Conservation (phyloP, 2,113 vertebrate species). For the Okapia johnstoni region DNA sequence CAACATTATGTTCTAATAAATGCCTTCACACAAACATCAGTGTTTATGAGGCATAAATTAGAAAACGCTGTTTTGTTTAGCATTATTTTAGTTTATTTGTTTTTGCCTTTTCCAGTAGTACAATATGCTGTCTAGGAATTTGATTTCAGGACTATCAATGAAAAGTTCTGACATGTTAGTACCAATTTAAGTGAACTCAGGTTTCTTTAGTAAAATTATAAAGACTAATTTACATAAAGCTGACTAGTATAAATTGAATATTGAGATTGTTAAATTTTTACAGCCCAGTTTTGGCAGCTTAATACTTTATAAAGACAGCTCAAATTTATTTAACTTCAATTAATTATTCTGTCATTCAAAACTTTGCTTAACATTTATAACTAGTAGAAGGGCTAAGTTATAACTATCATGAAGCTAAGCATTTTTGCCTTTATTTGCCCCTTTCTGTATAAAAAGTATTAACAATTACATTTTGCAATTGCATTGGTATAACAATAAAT, state of each 20-base stretch:
- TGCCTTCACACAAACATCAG: background rate
- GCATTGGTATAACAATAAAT: background rate
- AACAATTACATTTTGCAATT: background rate
- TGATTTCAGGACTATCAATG: background rate
- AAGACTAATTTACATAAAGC: conserved; percentile 30
- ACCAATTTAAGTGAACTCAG: background rate
- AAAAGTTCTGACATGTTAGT: background rate
- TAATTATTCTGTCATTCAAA: conserved; percentile 33
- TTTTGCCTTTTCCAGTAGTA: background rate
- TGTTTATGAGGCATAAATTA: conserved; percentile 39
- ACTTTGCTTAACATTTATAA: conserved; percentile 11
- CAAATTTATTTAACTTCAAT: conserved; percentile 40
- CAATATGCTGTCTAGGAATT: background rate
- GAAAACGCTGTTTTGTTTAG: conserved; percentile 12
- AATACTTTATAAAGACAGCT: background rate
- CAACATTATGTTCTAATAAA: conserved; percentile 50
- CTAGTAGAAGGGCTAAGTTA: background rate
- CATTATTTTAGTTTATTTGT: background rate
- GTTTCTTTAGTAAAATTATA: background rate
- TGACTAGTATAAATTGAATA: background rate
- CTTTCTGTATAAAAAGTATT: background rate
- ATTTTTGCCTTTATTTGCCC: rapidly evolving
- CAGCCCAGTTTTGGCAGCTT: background rate
- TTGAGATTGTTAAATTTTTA: conserved; percentile 43
- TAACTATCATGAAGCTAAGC: background rate